These are phyloP conservation scores for Eupeodes luniger DNA, from an alignment of 2,888 invertebrate genomes.

Conservation along the genomic window DNA sequence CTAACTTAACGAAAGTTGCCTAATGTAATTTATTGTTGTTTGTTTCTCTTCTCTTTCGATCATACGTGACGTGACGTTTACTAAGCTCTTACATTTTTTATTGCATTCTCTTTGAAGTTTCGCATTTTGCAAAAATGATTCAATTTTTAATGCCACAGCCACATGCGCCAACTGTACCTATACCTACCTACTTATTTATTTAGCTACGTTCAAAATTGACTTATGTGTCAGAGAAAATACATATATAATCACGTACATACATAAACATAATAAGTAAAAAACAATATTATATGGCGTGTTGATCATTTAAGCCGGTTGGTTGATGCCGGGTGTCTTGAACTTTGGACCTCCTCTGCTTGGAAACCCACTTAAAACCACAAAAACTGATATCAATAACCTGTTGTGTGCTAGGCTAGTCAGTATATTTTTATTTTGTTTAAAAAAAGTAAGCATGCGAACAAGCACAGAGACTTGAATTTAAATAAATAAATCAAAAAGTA, in stretches of 20 bases:
- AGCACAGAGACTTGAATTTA: slow-evolving; percentile 2
- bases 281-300: background rate
- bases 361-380: slow-evolving; percentile 38
- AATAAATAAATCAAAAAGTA: background rate
- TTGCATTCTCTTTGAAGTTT: background rate
- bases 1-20: slow-evolving; percentile 24
- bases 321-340: slow-evolving; percentile 65
- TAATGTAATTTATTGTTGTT: background rate
- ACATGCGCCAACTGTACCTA: slow-evolving; percentile 27
- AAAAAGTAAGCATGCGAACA: slow-evolving; percentile 21
- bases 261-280: background rate
- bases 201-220: background rate
- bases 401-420: slow-evolving; percentile 56
- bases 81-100: background rate
- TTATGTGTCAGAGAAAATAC: slow-evolving; percentile 6
- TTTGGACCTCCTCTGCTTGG: slow-evolving; percentile 58
- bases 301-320: slow-evolving; percentile 58
- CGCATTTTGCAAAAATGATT: background rate
- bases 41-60: background rate
- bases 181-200: background rate
- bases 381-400: slow-evolving; percentile 71
- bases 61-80: background rate
- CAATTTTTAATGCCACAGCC: slow-evolving; percentile 3
- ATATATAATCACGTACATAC: too few species aligned
- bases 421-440: background rate